These are phyloP conservation scores for Saxidomus purpurata DNA, from an alignment of 1,140 invertebrate species.

Conservation along the genomic window DNA sequence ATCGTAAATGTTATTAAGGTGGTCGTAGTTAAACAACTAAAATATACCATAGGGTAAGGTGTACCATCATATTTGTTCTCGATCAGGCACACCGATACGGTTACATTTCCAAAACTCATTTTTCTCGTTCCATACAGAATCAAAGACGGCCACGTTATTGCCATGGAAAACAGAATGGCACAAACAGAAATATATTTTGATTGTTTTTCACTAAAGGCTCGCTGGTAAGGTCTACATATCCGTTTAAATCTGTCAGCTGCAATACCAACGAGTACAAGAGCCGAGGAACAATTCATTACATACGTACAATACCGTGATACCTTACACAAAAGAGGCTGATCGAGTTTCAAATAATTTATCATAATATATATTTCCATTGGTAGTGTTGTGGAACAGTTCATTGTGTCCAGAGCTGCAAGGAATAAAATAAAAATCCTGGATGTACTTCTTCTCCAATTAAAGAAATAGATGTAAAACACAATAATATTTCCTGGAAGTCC, in stretches of 20 bases:
- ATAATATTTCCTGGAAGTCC: conserved; percentile 66
- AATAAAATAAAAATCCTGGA: conserved; percentile 65
- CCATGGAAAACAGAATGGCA: conserved; percentile 24
- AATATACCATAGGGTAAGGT: conserved; percentile 30
- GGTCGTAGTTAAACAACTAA: background rate
- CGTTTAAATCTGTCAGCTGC: conserved; percentile 51
- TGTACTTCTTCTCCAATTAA: conserved; percentile 58
- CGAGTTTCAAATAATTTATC: conserved; percentile 22
- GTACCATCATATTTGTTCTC: conserved; percentile 38
- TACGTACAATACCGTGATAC: conserved; percentile 55
- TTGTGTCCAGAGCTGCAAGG: conserved; percentile 57
- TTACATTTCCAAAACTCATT: background rate
- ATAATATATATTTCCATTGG: conserved; percentile 63
- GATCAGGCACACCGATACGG: conserved; percentile 14
- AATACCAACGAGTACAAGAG: conserved; percentile 50
- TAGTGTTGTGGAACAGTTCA: conserved; percentile 49
- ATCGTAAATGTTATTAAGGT: conserved; percentile 17
- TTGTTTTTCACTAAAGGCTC: conserved; percentile 24
- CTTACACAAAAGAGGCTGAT: conserved; percentile 51
- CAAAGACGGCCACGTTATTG: conserved; percentile 42
- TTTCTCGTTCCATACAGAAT: conserved; percentile 56
- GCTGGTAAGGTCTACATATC: conserved; percentile 56
- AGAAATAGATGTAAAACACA: conserved; percentile 62
- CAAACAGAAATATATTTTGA: conserved; percentile 57
- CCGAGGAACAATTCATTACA: conserved; percentile 54